Conservation (phyloP, 2,113 vertebrate species). For the Spizaetus ornatus region DNA sequence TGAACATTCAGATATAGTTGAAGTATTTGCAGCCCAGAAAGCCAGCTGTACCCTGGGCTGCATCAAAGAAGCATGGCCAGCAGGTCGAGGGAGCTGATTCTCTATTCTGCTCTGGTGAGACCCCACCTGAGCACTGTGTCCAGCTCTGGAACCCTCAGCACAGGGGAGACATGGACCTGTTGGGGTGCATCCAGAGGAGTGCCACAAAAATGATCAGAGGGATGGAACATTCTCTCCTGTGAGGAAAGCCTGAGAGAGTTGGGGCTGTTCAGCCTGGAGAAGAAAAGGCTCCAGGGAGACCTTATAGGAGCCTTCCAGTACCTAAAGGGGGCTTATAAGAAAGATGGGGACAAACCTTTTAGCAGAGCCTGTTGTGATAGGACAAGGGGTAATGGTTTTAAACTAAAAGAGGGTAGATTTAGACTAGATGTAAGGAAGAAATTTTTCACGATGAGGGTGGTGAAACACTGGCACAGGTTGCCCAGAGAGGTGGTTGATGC, state of each 20-base stretch:
- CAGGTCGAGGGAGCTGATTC: background rate
- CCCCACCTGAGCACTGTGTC: too few relatives aligned
- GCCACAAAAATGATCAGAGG: background rate
- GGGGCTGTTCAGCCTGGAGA: background rate
- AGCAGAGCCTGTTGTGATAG: background rate
- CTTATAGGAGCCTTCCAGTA: background rate
- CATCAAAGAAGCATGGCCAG: background rate
- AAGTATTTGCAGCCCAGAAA: background rate
- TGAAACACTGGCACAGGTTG: background rate
- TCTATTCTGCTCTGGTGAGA: background rate
- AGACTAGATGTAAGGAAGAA: background rate
- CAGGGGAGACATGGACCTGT: too few relatives aligned
- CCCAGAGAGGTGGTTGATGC: background rate
- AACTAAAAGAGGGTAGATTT: background rate
- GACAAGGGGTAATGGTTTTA: background rate
- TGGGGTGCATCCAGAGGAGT: background rate
- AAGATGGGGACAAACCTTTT: background rate
- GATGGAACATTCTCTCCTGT: background rate
- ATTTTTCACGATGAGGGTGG: background rate
- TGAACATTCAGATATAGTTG: background rate
- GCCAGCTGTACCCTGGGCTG: background rate
- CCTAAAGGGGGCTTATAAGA: too few relatives aligned
- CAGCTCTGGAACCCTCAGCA: background rate
- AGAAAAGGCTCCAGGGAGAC: background rate
- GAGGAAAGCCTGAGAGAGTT: background rate